These are phyloP conservation scores for Leptobrachium leishanense DNA, from an alignment of 2,113 vertebrate genomes.

Conservation along the genomic window DNA sequence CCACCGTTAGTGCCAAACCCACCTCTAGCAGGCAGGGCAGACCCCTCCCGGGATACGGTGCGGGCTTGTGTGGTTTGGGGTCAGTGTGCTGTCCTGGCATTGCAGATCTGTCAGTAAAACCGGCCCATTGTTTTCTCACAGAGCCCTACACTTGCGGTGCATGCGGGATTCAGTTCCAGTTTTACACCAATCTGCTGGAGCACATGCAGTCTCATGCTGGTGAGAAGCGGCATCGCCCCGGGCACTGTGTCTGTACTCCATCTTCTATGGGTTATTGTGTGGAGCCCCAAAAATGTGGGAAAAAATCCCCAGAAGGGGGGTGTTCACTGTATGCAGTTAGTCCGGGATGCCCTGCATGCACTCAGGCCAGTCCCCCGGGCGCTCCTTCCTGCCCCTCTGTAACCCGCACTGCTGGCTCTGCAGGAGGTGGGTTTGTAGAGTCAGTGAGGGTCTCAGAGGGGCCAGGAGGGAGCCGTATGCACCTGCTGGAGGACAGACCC, in stretches of 20 bases:
- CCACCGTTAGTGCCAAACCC: background rate
- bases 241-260: background rate
- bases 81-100: constrained; percentile 5
- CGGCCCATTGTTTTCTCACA: constrained; percentile 60
- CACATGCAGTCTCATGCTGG: constrained; percentile 99
- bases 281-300: background rate
- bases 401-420: background rate
- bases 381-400: background rate
- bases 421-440: background rate
- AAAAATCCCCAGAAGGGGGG: background rate
- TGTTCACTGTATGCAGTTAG: background rate
- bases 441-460: background rate
- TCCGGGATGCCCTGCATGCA: background rate
- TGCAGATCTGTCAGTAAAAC: constrained; percentile 39
- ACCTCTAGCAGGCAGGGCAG: background rate
- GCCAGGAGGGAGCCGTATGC: background rate
- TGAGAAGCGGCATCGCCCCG: constrained; percentile 62
- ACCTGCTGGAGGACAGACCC: background rate
- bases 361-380: background rate
- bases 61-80: background rate
- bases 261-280: background rate
- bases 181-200: constrained; percentile 99
- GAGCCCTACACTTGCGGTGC: constrained; percentile 97
- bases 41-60: background rate
- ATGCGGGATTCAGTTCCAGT: constrained; percentile 99